These are phyloP conservation scores for Oeneis ivallda DNA, from an alignment of 2,888 invertebrate genomes.

Conservation along the genomic window DNA sequence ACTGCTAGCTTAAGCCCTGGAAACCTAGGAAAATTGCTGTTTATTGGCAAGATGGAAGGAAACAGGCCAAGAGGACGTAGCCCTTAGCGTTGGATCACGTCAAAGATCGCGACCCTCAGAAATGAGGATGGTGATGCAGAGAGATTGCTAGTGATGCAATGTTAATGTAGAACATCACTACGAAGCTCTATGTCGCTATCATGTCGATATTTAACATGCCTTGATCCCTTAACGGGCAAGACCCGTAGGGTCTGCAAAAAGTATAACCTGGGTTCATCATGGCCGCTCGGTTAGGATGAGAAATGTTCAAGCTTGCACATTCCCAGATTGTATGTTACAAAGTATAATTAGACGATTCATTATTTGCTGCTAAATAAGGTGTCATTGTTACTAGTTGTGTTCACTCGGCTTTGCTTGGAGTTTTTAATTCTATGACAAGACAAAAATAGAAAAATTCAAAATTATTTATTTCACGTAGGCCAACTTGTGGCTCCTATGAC, in stretches of 20 bases:
- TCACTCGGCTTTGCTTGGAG: background rate
- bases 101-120: too few relatives aligned
- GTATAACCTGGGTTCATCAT: background rate
- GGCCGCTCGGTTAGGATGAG: background rate
- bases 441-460: too few relatives aligned
- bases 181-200: background rate
- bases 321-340: background rate
- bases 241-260: slow-evolving; percentile 2
- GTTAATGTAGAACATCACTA: background rate
- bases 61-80: too few relatives aligned
- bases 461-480: too few relatives aligned
- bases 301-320: background rate
- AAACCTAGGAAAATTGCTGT: too few relatives aligned
- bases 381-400: background rate
- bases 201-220: slow-evolving; percentile 6
- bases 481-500: too few relatives aligned
- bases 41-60: too few relatives aligned
- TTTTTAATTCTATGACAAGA: background rate
- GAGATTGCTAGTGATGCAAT: too few relatives aligned
- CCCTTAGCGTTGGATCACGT: too few relatives aligned
- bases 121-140: too few relatives aligned
- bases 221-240: background rate
- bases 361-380: background rate
- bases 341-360: slow-evolving; percentile 9
- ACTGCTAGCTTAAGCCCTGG: too few relatives aligned